Evolutionary conservation across 2,888 invertebrate genomes (phyloP), one percentile per base, ranked within the genome.

Genomic region (Cerceris rybyensis): DNA sequence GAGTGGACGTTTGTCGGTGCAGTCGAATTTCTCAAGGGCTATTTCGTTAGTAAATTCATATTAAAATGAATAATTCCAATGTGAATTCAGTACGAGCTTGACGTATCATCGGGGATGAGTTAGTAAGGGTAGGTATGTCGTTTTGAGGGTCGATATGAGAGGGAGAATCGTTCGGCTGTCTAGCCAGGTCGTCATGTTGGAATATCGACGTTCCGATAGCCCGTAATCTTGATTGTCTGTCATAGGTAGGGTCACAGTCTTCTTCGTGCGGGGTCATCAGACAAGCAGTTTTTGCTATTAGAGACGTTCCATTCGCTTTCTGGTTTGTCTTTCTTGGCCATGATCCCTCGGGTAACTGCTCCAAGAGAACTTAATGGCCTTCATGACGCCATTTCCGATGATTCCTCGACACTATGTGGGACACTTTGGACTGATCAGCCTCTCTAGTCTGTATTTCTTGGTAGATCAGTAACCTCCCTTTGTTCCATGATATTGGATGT

Each of bases 171-270:
- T 54, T 54, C 54, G 8, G 16, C 13, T 9, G 11, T 54, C 28
- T 57, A 13, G 57, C 7, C 57, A 17, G 7, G 11, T n/a, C 7
- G 39, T 17, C 57, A 17, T 13, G 28, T n/a, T n/a, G 11, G 6
- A 16, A 13, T 17, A 17, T 39, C 7, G 28, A 13, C 17, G 43
- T 61, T 14, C 46, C 14, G 43, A 43, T 61, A 43, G 28, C 28
- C 28, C 46, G 60, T 43, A 16, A 61, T 59, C 60, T 69, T 43
- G 52, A 60, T 60, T 54, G 54, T 41, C 11, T 17, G 7, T 52
- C 60, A n/a, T 13, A 54, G 59, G 43, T 39, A 28, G 61, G 14
- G 41, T 59, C 59, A n/a, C 41, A 14, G 13, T 63, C 49, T 59
- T 11, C 52, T 50, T 57, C 50, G 13, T 13, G 28, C 8, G 39